Base-by-base conservation (phyloP, 2,888 invertebrate genomes). In the Coleophora deauratella region DNA sequence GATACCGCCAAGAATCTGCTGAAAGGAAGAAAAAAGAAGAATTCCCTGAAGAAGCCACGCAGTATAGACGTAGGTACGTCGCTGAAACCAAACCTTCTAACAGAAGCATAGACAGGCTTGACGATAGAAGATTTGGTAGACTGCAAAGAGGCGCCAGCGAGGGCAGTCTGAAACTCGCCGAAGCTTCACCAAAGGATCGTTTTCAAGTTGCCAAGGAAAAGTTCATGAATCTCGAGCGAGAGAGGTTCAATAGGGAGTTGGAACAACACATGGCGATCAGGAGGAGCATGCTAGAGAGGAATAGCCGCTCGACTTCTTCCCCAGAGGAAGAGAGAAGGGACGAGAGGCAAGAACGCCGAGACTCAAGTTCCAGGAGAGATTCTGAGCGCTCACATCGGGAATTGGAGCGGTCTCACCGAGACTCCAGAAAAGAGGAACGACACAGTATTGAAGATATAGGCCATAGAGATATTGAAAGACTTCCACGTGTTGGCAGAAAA, bases 181-280 rank as follows among this genome's bases (percentile, higher is more conserved):
- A 85, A 54, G 58, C 73, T 37, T 89, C 91, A 1, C 93, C 93
- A 1, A 89, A 92, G 53, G 94, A 94, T 59, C 88, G 94, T 44
- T 94, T 95, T 75, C 91, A 93, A 57, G 94, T 94, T 57, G 94
- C 95, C 35, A 94, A 94, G 72, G 93, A 95, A 61, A 94, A 94
- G 74, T 95, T 95, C 66, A 88, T 91, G 69, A 89, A 92, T 48
- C 87, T 95, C 72, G 95, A 95, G 65, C 87, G 91, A 46, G 91
- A 92, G 55, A 80, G 89, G 43, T 85, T 90, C 48, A 88, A 88
- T 50, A 82, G 87, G 51, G 88, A 89, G 57, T 62, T 87, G 35
- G 84, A 86, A 49, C 81, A 84, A 52, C 86, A 86, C 47, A 86
- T 86, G 76, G 85, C 84, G 35, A 77, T 86, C 47, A 63, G 86